Evolutionary conservation across 2,113 vertebrate species (phyloP), one percentile per base, ranked within the genome.

Genomic region (Brachypodius melanocephalos): DNA sequence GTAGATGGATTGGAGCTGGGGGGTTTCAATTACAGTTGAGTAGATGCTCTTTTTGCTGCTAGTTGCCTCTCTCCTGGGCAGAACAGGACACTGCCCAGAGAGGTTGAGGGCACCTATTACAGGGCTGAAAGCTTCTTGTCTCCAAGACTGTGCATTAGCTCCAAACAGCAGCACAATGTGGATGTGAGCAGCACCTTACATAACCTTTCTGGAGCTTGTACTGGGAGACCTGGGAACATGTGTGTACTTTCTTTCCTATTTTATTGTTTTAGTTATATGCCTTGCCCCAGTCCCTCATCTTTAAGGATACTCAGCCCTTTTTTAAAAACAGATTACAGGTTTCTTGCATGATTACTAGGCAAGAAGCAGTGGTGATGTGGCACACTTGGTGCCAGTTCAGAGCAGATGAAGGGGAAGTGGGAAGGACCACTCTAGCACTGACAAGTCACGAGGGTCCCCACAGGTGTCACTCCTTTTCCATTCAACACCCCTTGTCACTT

Each of bases 381-480:
- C 66, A 81, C 17, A 5, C 12, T 28, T 42, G 43, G 31, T 88
- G 59, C 55, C 43, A 48, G 43, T n/a, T 38, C 61, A 29, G 43
- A 40, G 52, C 28, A 61, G 52, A 17, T 61, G 28, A 74, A 88
- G 34, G 22, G 75, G 61, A 93, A 82, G 51, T 12, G 46, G 74
- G 62, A 79, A 68, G 67, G 83, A 34, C 24, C 2, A 3, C 6
- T 3, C 17, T 19, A 61, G 36, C 38, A 42, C 17, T 51, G 48
- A 55, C 19, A n/a, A 59, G 31, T 66, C 32, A 17, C 12, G 4
- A 32, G 38, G 40, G 34, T 40, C 46, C 40, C 34, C 59, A 20
- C 0, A 0, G 12, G 8, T 51, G 19, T 45, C 40, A n/a, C 34
- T 62, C 38, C 38, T 31, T 63, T 82, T 63, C 48, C 3, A 0